Evolutionary conservation across 2,888 invertebrate species (phyloP).

Genomic region (Carpatolechia fugitivella): DNA sequence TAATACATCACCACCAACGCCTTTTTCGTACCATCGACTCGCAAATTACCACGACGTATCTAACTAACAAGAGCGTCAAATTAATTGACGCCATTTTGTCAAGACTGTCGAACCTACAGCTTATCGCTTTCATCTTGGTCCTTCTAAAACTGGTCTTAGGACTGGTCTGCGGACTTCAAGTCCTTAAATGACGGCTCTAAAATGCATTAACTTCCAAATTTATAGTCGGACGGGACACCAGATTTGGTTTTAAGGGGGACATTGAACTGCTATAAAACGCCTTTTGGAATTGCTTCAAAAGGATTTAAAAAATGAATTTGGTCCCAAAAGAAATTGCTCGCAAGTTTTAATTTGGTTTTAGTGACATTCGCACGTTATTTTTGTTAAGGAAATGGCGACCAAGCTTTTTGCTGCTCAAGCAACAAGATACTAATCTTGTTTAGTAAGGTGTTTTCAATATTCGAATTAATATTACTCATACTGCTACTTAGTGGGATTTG

Average conservation of each 20-base stretch:
- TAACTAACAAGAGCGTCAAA: background rate
- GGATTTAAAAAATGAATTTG: background rate
- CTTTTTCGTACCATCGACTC: too few species aligned
- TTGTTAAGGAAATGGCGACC: too few species aligned
- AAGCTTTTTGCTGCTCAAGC: too few species aligned
- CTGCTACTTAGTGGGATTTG: too few species aligned
- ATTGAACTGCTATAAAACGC: background rate
- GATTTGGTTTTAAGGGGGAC: constrained; percentile 26
- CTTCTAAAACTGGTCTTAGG: background rate
- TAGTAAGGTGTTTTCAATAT: too few species aligned
- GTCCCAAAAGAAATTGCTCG: background rate
- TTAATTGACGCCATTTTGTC: background rate
- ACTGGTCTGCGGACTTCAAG: background rate
- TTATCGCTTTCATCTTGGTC: background rate
- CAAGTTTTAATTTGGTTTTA: too few species aligned
- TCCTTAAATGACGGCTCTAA: constrained; percentile 39
- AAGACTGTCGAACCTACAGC: background rate
- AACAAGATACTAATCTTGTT: too few species aligned
- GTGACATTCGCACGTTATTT: too few species aligned
- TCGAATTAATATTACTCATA: too few species aligned
- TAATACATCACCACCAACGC: too few species aligned
- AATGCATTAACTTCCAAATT: constrained; percentile 50
- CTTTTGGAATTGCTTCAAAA: background rate
- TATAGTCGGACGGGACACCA: constrained; percentile 44
- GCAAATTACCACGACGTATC: too few species aligned